Evolutionary conservation across 2,113 vertebrate genomes (phyloP).

Genomic region (Otolemur garnettii): DNA sequence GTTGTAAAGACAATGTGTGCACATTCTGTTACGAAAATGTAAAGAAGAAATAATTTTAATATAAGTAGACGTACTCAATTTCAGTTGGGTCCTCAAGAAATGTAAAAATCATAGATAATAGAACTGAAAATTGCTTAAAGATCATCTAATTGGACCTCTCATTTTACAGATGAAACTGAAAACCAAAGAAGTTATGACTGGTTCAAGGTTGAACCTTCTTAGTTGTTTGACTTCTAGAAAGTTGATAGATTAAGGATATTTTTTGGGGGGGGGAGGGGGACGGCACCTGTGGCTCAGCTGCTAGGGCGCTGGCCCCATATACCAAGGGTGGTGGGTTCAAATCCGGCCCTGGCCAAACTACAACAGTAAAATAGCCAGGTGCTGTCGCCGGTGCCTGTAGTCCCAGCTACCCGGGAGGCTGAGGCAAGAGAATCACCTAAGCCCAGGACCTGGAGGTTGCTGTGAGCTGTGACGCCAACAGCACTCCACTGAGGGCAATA

Average conservation of each 20-base stretch:
- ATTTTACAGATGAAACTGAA: constrained; percentile 41
- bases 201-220: background rate
- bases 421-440: no score
- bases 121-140: constrained; percentile 6
- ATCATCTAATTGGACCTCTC: background rate
- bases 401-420: no score
- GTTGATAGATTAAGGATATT: background rate
- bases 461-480: no score
- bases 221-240: background rate
- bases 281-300: no score
- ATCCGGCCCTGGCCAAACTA: no score
- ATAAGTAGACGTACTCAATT: background rate
- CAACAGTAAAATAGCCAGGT: no score
- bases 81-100: background rate
- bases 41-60: constrained; percentile 13
- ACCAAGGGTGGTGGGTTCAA: no score
- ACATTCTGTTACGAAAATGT: constrained; percentile 30
- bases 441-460: no score
- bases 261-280: background rate
- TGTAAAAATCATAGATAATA: background rate
- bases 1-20: background rate
- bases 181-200: background rate
- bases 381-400: no score
- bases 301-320: no score
- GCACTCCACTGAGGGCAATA: no score